Evolutionary conservation across 2,797 vertebrate genomes (phyloP).

Genomic region (Euphonia xanthogaster): DNA sequence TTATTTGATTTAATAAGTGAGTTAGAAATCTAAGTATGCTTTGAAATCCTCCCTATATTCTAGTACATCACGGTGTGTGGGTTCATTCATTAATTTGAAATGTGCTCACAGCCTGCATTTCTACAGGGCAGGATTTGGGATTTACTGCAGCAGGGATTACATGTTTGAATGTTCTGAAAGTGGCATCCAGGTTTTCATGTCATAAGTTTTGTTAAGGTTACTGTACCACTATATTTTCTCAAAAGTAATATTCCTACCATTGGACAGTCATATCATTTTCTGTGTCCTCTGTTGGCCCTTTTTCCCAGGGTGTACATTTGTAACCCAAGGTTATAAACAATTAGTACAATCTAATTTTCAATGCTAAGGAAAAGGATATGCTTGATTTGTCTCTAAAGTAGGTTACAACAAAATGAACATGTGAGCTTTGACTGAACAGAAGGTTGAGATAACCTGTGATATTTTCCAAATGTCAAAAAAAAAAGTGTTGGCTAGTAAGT

Average conservation of each 20-base stretch:
- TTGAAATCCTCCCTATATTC: not conserved
- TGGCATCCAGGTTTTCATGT: not conserved
- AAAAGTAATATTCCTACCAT: not conserved
- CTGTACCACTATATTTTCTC: not conserved
- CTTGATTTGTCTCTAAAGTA: not conserved
- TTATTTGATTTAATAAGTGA: not conserved
- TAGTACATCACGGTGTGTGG: accelerated
- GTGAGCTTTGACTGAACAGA: not conserved
- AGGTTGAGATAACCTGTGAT: constrained; percentile 10
- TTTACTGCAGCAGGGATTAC: not conserved
- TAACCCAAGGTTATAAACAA: not conserved
- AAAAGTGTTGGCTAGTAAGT: not conserved
- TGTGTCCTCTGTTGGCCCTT: not conserved
- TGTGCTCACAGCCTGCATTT: not conserved
- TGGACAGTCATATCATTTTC: not conserved
- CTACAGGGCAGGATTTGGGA: not conserved
- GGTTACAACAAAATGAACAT: not conserved
- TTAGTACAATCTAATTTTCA: not conserved
- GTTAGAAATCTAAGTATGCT: not conserved
- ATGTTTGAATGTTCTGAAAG: not conserved
- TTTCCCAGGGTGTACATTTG: not conserved
- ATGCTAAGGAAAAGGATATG: not conserved
- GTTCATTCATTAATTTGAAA: not conserved
- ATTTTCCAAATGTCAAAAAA: not conserved
- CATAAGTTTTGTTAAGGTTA: not conserved